phyloP scores from a whole-genome alignment of 2,113 vertebrate species.

The Sprattus sprattus region DNA sequence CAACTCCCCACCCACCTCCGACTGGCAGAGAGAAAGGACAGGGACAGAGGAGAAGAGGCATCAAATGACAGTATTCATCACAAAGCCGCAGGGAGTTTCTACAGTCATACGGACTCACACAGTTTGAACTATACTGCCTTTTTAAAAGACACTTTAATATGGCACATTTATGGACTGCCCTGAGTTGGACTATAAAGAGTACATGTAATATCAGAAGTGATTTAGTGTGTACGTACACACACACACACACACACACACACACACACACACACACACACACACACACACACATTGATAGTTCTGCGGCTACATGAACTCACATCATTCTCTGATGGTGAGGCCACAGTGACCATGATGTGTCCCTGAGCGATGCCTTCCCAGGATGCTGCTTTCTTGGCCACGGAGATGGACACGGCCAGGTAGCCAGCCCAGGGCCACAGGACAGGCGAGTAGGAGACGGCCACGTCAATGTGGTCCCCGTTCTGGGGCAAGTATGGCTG shows the following conservation, averaged over 20 bases:
- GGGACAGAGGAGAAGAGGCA: neutral
- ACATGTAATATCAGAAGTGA: neutral
- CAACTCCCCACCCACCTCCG: slow-evolving; percentile 82
- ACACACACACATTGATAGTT: neutral
- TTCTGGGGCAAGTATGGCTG: slow-evolving; percentile 97
- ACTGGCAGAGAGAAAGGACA: slow-evolving; percentile 61
- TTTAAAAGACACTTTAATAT: neutral
- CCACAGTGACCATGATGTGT: slow-evolving; percentile 92
- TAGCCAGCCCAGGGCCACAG: slow-evolving; percentile 98
- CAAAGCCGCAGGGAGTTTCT: neutral
- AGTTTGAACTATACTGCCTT: neutral
- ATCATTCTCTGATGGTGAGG: slow-evolving; percentile 87
- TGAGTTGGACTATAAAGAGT: neutral
- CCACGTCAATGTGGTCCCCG: slow-evolving; percentile 93
- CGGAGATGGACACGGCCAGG: slow-evolving; percentile 95
- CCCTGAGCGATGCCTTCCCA: slow-evolving; percentile 97
- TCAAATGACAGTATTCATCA: neutral
- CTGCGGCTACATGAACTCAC: slow-evolving; percentile 66
- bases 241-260: slow-evolving; percentile 77
- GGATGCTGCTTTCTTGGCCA: slow-evolving; percentile 93
- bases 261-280: neutral
- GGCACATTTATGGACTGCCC: neutral
- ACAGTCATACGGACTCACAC: too few species aligned
- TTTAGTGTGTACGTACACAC: neutral
- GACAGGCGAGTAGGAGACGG: slow-evolving; percentile 89